phyloP scores from a whole-genome alignment of 2,113 vertebrate species.

The Nothoprocta perdicaria region DNA sequence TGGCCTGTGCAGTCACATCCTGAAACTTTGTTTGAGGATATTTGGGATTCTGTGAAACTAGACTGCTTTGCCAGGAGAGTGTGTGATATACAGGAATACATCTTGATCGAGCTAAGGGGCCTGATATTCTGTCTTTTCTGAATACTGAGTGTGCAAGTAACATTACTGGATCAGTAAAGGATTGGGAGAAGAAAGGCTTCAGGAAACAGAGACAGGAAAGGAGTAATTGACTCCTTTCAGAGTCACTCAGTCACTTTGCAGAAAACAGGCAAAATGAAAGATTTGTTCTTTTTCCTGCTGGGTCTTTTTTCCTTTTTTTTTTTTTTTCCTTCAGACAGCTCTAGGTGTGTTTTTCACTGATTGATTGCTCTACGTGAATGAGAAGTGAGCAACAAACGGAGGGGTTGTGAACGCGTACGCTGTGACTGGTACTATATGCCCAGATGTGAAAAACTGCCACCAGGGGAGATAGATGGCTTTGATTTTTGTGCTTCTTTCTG shows the following conservation, averaged over 20 bases:
- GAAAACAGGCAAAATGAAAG: constrained; percentile 16
- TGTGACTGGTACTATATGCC: background rate
- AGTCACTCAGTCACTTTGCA: background rate
- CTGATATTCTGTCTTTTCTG: constrained; percentile 49
- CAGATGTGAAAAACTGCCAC: constrained; percentile 20
- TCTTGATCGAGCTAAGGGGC: constrained; percentile 54
- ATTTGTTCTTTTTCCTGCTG: background rate
- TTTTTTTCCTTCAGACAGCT: background rate
- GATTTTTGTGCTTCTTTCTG: background rate
- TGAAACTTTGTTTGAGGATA: constrained; percentile 34
- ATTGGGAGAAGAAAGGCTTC: background rate
- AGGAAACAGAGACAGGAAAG: background rate
- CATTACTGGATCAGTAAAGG: background rate
- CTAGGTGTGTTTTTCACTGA: background rate
- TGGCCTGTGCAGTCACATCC: constrained; percentile 26
- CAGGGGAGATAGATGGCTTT: background rate
- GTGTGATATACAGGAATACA: constrained; percentile 17
- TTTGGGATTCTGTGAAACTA: constrained; percentile 59
- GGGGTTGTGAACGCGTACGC: background rate
- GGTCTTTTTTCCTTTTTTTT: background rate
- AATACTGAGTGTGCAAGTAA: constrained; percentile 16
- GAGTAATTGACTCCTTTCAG: background rate
- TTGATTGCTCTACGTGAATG: constrained; percentile 28
- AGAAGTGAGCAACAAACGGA: constrained; percentile 6
- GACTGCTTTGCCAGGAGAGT: constrained; percentile 51